phyloP scores from a whole-genome alignment of 1,140 invertebrate species.

The Cotesia chilonis region DNA sequence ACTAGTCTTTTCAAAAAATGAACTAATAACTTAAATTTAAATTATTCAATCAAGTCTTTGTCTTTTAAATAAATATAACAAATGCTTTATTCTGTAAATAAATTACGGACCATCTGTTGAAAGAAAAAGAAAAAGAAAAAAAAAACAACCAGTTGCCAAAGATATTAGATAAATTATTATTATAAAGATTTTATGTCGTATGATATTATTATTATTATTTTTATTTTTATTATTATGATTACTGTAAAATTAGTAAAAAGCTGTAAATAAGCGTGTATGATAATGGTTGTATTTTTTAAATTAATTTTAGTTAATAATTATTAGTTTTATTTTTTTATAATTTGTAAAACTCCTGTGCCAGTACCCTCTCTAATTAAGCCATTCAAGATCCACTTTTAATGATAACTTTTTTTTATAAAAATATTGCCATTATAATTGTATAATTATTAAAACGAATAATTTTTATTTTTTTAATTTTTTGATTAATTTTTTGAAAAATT shows the following conservation, averaged over 20 bases:
- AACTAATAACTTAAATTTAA: constrained; percentile 9
- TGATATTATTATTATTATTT: neutral
- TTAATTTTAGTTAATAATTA: too few relatives aligned
- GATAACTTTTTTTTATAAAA: neutral
- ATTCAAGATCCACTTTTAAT: neutral
- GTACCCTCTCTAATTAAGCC: neutral
- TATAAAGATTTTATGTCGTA: constrained; percentile 25
- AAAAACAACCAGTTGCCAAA: constrained; percentile 56
- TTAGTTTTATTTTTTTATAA: constrained; percentile 15
- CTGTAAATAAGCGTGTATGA: constrained; percentile 36
- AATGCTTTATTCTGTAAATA: constrained; percentile 43
- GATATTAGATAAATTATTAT: constrained; percentile 48
- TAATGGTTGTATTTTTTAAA: neutral
- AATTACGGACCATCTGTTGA: constrained; percentile 54
- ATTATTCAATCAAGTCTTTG: constrained; percentile 22
- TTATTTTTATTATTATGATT: neutral
- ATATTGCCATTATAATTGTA: neutral
- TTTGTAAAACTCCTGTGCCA: constrained; percentile 24
- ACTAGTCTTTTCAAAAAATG: constrained; percentile 32
- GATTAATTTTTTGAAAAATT: too few relatives aligned
- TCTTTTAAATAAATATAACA: constrained; percentile 27
- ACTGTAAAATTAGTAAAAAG: neutral
- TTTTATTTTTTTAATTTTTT: too few relatives aligned
- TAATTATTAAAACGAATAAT: too few relatives aligned
- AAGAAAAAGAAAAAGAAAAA: constrained; percentile 4